A percentile compares a stretch with the other conserved stretches of the same genome.
Evolutionary conservation across 2,888 invertebrate species (phyloP).

Genomic region (Synanthedon tipuliformis): DNA sequence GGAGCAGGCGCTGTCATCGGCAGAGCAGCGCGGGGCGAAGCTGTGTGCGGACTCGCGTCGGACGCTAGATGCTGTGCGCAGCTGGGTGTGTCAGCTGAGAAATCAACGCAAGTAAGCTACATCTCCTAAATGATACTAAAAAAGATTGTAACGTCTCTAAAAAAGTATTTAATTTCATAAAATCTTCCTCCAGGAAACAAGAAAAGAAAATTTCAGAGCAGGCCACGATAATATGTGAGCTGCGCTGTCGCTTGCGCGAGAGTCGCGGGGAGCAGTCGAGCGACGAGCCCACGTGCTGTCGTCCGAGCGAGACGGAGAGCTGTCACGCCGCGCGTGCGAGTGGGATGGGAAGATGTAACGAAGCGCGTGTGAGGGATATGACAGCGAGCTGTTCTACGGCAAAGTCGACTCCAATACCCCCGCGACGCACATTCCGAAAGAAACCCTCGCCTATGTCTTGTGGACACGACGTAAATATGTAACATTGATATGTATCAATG

Average conservation of each 20-base stretch:
- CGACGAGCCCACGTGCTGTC: conserved; percentile 4
- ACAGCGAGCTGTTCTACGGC: conserved; percentile 16
- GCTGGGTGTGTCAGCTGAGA: conserved; percentile 22
- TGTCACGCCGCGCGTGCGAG: conserved; percentile 2
- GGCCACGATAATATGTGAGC: conserved; percentile 18
- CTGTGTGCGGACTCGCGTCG: conserved; percentile 39
- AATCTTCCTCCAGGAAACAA: conserved; percentile 26
- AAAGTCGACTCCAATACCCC: conserved; percentile 25
- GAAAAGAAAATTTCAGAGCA: conserved; percentile 34
- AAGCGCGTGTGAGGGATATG: conserved; percentile 21
- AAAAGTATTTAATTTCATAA: too few species aligned
- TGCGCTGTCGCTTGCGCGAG: conserved; percentile 18
- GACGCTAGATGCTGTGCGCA: conserved; percentile 25
- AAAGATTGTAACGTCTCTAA: too few species aligned
- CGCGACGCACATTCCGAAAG: conserved; percentile 22
- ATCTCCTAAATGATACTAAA: neutral
- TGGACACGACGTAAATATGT: conserved; percentile 17
- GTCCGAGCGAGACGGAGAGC: conserved; percentile 14
- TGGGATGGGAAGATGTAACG: conserved; percentile 11
- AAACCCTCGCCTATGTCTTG: conserved; percentile 10
- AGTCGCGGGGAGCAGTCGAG: conserved; percentile 4
- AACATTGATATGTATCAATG: too few species aligned
- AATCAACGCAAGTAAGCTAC: conserved; percentile 18
- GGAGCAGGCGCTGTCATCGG: conserved; percentile 28
- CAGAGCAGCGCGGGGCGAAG: conserved; percentile 36